Conservation (phyloP, 2,888 invertebrate genomes). For the Atrina japonica region DNA sequence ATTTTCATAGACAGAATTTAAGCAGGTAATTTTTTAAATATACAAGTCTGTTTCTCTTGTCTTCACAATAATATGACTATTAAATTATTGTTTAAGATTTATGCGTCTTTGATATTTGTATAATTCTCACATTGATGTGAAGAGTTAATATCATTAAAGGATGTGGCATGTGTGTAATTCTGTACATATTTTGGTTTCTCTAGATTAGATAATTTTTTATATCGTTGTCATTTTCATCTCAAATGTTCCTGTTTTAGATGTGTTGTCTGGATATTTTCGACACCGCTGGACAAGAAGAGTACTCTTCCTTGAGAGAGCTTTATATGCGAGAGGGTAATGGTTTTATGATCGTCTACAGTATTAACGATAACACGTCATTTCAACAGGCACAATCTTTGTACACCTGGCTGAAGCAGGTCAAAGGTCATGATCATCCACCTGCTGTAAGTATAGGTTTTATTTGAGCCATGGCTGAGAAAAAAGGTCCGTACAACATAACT, state of each 20-base stretch:
- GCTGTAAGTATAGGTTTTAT: slow-evolving; percentile 56
- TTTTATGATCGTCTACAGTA: slow-evolving; percentile 69
- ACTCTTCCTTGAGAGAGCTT: slow-evolving; percentile 63
- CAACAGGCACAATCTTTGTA: slow-evolving; percentile 64
- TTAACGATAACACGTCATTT: slow-evolving; percentile 59
- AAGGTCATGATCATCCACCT: slow-evolving; percentile 40
- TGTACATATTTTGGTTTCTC: too few species aligned
- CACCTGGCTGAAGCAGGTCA: slow-evolving; percentile 57
- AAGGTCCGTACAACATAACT: too few species aligned
- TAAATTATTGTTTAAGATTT: too few species aligned
- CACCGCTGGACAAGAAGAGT: slow-evolving; percentile 74
- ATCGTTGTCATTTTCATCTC: not conserved
- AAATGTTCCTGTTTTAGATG: slow-evolving; percentile 46
- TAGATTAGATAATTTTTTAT: not conserved
- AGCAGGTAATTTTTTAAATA: too few species aligned
- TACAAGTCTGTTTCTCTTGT: too few species aligned
- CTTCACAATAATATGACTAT: too few species aligned
- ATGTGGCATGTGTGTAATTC: too few species aligned
- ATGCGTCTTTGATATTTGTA: too few species aligned
- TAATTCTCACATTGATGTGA: too few species aligned
- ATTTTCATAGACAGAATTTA: too few species aligned
- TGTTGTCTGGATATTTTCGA: slow-evolving; percentile 69
- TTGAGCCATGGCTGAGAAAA: too few species aligned
- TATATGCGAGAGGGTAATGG: slow-evolving; percentile 67
- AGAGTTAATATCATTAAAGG: too few species aligned